Conservation (phyloP, 1,140 invertebrate species). For the Euglossa dilemma region DNA sequence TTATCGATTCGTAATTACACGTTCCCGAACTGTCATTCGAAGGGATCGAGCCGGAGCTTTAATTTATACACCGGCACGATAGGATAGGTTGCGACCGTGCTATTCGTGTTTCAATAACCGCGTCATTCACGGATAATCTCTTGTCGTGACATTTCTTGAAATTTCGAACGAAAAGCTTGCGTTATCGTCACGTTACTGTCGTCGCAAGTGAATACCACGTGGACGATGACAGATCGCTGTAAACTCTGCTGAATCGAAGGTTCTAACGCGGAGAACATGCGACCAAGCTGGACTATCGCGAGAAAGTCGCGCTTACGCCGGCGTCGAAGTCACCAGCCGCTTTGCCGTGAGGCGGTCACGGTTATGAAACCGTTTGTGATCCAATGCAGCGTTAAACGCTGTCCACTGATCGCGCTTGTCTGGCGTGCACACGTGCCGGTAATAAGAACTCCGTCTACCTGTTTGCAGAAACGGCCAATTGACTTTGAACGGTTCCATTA, state of each 20-base stretch:
- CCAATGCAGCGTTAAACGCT: not conserved
- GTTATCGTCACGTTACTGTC: no score
- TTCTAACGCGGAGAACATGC: not conserved
- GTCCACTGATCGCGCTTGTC: constrained; percentile 10
- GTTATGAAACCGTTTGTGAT: not conserved
- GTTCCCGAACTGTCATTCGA: not conserved
- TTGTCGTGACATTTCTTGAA: not conserved
- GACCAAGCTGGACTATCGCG: not conserved
- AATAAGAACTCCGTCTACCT: constrained; percentile 28
- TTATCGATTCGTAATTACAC: constrained; percentile 19
- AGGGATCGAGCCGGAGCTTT: not conserved
- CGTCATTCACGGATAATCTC: constrained; percentile 13
- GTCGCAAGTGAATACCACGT: no score
- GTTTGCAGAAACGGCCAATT: constrained; percentile 27
- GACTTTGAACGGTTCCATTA: constrained; percentile 24
- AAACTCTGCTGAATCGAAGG: not conserved
- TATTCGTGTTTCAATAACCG: constrained; percentile 6
- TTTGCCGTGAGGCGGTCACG: not conserved
- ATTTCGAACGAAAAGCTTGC: not conserved
- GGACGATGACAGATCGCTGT: no score
- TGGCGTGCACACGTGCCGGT: constrained; percentile 22
- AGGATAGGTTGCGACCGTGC: not conserved
- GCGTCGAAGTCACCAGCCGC: not conserved
- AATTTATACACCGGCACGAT: not conserved
- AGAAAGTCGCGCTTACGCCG: not conserved